Percentiles rank a stretch among this genome's conserved stretches.
Evolutionary conservation across 2,113 vertebrate genomes (phyloP).

Genomic region (Hippocampus mohnikei): DNA sequence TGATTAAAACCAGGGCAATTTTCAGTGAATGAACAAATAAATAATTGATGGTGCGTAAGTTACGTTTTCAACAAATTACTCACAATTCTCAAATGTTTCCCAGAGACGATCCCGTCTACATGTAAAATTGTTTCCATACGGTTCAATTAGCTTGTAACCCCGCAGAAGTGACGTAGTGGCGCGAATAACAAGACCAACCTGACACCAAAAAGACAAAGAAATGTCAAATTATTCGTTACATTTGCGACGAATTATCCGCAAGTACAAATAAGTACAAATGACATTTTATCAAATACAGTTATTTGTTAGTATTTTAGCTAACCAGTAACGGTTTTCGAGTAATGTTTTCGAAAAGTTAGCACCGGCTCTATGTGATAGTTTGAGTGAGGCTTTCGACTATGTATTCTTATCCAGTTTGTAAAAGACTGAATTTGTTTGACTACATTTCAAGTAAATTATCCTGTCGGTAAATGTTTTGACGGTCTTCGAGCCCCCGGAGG

Average conservation of each 20-base stretch:
- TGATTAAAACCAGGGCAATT: slow-evolving; percentile 48
- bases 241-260: neutral
- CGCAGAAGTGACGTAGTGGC: slow-evolving; percentile 41
- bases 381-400: neutral
- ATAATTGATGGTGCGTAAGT: neutral
- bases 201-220: neutral
- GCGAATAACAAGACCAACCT: slow-evolving; percentile 55
- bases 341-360: neutral
- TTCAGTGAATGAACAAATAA: neutral
- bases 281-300: neutral
- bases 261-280: neutral
- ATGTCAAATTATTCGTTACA: neutral
- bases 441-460: no score
- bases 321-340: neutral
- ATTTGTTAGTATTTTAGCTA: slow-evolving; percentile 4
- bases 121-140: slow-evolving; percentile 18
- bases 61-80: accelerated
- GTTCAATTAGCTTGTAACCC: slow-evolving; percentile 20
- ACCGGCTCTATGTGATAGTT: neutral
- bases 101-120: neutral
- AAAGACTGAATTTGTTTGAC: neutral
- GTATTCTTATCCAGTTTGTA: neutral
- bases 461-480: neutral
- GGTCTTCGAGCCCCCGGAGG: neutral
- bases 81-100: neutral